Percentiles rank a stretch among this genome's conserved stretches.
phyloP scores from a whole-genome alignment of 2,113 vertebrate species.

The Albula glossodonta region DNA sequence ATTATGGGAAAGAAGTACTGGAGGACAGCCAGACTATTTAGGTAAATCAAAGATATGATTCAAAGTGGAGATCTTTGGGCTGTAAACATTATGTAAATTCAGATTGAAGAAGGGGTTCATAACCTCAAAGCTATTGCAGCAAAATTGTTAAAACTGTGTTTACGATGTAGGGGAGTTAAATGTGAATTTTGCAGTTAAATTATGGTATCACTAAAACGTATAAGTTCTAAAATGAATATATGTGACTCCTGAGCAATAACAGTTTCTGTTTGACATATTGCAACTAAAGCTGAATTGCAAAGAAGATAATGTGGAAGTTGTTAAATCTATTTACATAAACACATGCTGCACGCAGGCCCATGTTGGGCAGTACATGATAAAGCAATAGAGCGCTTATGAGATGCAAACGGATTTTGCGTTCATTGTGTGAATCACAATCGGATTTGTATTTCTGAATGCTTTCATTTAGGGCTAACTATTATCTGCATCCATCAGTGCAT shows the following conservation, averaged over 20 bases:
- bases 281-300: slow-evolving; percentile 31
- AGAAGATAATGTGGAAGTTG: slow-evolving; percentile 35
- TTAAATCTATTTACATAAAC: slow-evolving; percentile 34
- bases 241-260: slow-evolving; percentile 68
- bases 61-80: slow-evolving; percentile 57
- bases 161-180: slow-evolving; percentile 60
- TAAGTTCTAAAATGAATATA: slow-evolving; percentile 61
- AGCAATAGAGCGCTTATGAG: slow-evolving; percentile 32
- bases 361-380: slow-evolving; percentile 27
- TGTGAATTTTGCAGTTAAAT: slow-evolving; percentile 74
- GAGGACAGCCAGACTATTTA: slow-evolving; percentile 62
- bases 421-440: slow-evolving; percentile 30
- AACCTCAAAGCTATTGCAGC: slow-evolving; percentile 64
- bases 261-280: slow-evolving; percentile 46
- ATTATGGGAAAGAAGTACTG: slow-evolving; percentile 59
- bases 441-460: background rate
- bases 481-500: background rate
- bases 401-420: slow-evolving; percentile 43
- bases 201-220: slow-evolving; percentile 71
- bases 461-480: background rate
- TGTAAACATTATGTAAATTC: slow-evolving; percentile 65
- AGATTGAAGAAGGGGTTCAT: slow-evolving; percentile 66
- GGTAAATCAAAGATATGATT: slow-evolving; percentile 69
- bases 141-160: slow-evolving; percentile 68
- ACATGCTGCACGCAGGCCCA: slow-evolving; percentile 31